Evolutionary conservation across 2,797 vertebrate species (phyloP), one percentile per base, ranked within the genome.

Genomic region (Lepidocolaptes lacrymiger): DNA sequence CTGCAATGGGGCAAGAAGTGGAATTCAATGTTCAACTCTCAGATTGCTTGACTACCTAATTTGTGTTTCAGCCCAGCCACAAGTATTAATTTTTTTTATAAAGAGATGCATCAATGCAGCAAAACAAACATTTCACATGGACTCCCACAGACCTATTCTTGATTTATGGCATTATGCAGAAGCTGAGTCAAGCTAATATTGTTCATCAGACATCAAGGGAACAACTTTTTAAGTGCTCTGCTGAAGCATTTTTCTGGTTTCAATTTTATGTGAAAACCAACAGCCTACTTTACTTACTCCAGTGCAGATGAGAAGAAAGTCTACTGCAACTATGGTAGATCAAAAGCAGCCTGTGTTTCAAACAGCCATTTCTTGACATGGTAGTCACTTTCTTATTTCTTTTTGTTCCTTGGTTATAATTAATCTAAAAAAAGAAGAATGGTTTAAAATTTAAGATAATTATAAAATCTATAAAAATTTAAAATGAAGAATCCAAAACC

Each of bases 371-470:
- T 86, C 66, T 83, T 78, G 78, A 37, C 21, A 3, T 39, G 17
- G 41, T 54, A 68, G 41, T 61, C 41, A 54, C 36, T 68, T 80
- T 34, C 79, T 51, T 51, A 24, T 86, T 83, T 72, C 15, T 68
- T 52, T 81, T 48, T 48, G 12, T 74, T 91, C 76, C 79, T 94
- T 63, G 39, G 44, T 67, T 95, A 56, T 64, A 85, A 86, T 93
- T 69, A 62, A 72, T 95, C 75, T 82, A 78, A 54, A 88, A 37
- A 83, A 94, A 74, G 49, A 89, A 81, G 49, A 34, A 69, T 26
- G 32, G 15, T 87, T 93, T 91, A 66, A 92, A 92, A 66, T 69
- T 51, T 66, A 94, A 94, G 78, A 58, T 21, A 93, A n/a, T 34
- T 69, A 68, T 67, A 77, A 95, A 96, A 82, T 68, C 78, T 72